phyloP scores from a whole-genome alignment of 1,140 invertebrate genomes.

The Muscidifurax raptorellus region DNA sequence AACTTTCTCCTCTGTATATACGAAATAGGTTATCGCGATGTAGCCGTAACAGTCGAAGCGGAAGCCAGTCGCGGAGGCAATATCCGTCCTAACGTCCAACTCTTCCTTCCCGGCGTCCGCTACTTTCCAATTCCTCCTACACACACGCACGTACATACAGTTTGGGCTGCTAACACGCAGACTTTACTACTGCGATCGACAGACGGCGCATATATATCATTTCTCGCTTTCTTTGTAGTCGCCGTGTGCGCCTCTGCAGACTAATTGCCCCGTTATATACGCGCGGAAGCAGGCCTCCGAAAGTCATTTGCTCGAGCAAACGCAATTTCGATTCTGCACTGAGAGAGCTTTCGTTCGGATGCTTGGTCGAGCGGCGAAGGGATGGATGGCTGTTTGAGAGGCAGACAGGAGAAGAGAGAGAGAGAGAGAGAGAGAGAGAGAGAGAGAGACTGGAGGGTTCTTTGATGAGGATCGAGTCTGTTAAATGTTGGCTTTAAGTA shows the following conservation, averaged over 20 bases:
- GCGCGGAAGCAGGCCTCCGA: neutral
- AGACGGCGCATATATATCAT: constrained; percentile 19
- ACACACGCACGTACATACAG: neutral
- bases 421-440: neutral
- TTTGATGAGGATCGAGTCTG: constrained; percentile 14
- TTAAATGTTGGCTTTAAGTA: constrained; percentile 23
- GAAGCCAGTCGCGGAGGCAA: constrained; percentile 47
- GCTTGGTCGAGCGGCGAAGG: neutral
- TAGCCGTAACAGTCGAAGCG: constrained; percentile 9
- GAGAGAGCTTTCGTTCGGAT: neutral
- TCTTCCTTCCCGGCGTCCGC: neutral
- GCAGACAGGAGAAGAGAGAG: neutral
- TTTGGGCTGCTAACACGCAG: neutral
- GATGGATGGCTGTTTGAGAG: neutral
- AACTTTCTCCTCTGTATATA: neutral
- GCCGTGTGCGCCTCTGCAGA: neutral
- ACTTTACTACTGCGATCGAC: neutral
- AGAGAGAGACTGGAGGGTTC: neutral
- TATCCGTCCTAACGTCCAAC: constrained; percentile 43
- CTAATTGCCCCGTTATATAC: constrained; percentile 35
- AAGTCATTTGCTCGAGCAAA: constrained; percentile 47
- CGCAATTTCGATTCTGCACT: constrained; percentile 36
- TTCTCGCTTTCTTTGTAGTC: constrained; percentile 12
- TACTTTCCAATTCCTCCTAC: constrained; percentile 20
- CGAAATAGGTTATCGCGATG: constrained; percentile 35